Base-by-base conservation (phyloP, 1,140 invertebrate species). In the Armadillidium nasatum region DNA sequence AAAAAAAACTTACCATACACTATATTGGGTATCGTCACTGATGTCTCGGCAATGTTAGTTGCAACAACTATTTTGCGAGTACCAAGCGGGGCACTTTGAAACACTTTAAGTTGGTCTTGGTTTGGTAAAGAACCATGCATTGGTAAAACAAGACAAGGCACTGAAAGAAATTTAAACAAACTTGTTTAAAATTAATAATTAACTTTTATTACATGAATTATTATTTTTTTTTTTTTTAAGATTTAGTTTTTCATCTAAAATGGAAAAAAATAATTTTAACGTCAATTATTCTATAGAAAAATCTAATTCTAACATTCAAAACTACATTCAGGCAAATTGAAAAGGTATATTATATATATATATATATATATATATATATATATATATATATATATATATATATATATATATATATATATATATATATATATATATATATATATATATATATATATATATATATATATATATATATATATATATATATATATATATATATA, bases 31-130 rank as follows among this genome's bases (percentile, higher is more conserved):
- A 95, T 93, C 9, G 93, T 95, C 23, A 99, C 90, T 7, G 96
- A 98, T 0, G 97, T 95, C 87, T 99, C 97, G 0, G 97, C 97
- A 74, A 99, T 95, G 84, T 99, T 99, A 4, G 97, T 99, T 0
- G 97, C 93, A 19, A 99, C 87, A 0, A 99, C 89, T 44, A 99
- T 90, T 87, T 99, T 99, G 45, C 97, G 87, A 0, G 88, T 88
- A 45, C 89, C 89, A 82, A 89, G 88, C 11, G 92, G 88, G 4
- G 91, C 87, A 44, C 87, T 88, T 82, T 93, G 91, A 85, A 98
- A 98, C 1, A 93, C 94, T 84, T 93, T 93, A 60, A 98, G 83
- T 85, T 98, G 92, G 79, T 95, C 93, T 60, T 89, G 86, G 81
- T 91, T 89, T 0, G 93, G 89, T 72, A 98, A 85, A 74, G 93